Conservation (phyloP, 2,888 invertebrate species). For the Sturmia bella region DNA sequence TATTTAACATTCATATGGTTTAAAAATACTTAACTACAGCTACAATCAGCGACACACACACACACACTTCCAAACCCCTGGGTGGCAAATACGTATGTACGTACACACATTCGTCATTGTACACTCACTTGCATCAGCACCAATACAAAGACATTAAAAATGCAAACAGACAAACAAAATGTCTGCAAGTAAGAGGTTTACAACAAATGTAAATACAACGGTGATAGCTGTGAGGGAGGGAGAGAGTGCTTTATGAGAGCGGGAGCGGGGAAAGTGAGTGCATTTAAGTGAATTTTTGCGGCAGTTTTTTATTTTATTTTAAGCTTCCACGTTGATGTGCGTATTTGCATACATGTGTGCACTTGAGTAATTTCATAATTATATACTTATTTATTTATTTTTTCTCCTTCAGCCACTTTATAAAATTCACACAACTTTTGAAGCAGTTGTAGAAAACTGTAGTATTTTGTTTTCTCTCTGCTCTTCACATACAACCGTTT, state of each 20-base stretch:
- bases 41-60: slow-evolving; percentile 20
- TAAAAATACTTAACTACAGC: slow-evolving; percentile 63
- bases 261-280: neutral
- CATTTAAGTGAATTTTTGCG: slow-evolving; percentile 25
- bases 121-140: neutral
- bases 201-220: slow-evolving; percentile 4
- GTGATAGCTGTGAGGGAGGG: neutral
- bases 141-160: neutral
- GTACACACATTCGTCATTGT: neutral
- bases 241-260: neutral
- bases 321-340: slow-evolving; percentile 15
- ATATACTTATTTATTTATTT: slow-evolving; percentile 55
- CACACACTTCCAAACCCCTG: neutral
- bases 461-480: slow-evolving; percentile 23
- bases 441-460: slow-evolving; percentile 52
- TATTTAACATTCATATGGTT: slow-evolving; percentile 65
- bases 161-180: slow-evolving; percentile 25
- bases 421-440: slow-evolving; percentile 64
- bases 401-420: slow-evolving; percentile 48
- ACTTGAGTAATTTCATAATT: slow-evolving; percentile 65
- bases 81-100: neutral
- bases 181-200: slow-evolving; percentile 41
- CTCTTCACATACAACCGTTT: neutral
- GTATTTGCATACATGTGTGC: slow-evolving; percentile 20
- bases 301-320: slow-evolving; percentile 1